Base-by-base conservation (phyloP, 2,888 invertebrate species). In the Cyclophora punctaria region DNA sequence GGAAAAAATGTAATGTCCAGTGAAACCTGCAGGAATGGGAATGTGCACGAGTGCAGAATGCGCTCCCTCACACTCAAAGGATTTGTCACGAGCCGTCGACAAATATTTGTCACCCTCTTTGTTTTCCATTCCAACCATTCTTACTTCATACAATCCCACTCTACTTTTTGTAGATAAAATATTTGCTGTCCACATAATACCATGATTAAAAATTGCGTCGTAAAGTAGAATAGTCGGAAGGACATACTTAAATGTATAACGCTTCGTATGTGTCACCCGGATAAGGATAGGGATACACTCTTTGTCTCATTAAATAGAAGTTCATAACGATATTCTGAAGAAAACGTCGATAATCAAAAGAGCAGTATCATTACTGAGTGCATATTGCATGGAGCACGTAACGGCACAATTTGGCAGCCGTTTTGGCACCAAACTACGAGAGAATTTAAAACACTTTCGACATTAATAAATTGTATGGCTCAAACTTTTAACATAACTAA, bases 91-190 rank as follows among this genome's bases (percentile, higher is more conserved):
- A 67, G 61, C 65, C 63, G 65, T 69, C 64, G 63, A 64, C 77
- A 79, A 80, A 80, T 79, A 78, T 79, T 79, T 78, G 75, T 72
- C 69, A 66, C 67, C 56, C 63, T 65, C 75, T 73, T 73, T 78
- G 75, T 75, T 65, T 43, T 68, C 64, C 62, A 67, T 71, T 69
- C 69, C 52, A 48, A 53, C 55, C 48, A 55, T 57, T 56, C 48
- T 55, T 53, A 46, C 45, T 54, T 34, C 42, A 44, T 35, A 40
- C 44, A 37, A 48, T 56, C 47, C 46, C 50, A 50, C 52, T 41
- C 50, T n/a, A 6, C 44, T 48, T 50, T 48, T 6, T 41, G 35
- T 41, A 4, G 7, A 45, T 6, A 47, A 52, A 40, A 49, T 47
- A 20, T 43, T 46, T 35, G 48, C 44, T 44, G 44, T 4, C 44